A percentile compares a stretch with the other conserved stretches of the same genome.
phyloP scores from a whole-genome alignment of 2,888 invertebrate genomes.

The Synergus umbraculus region DNA sequence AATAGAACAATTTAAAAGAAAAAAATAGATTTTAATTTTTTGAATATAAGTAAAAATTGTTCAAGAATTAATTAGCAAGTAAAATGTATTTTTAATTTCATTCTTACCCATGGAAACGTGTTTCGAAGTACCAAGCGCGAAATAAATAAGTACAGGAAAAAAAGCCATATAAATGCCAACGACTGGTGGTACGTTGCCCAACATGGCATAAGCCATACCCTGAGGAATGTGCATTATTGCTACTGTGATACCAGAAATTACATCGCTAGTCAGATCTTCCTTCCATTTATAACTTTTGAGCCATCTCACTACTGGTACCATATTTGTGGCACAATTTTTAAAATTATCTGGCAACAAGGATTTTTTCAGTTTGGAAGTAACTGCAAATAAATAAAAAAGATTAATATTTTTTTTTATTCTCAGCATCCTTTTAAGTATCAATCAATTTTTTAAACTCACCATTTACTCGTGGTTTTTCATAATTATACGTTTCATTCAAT shows the following conservation, averaged over 20 bases:
- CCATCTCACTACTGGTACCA: constrained; percentile 82
- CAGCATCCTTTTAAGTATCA: constrained; percentile 45
- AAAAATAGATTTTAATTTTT: background rate
- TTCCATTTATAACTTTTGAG: constrained; percentile 82
- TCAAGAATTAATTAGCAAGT: background rate
- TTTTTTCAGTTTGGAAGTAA: constrained; percentile 49
- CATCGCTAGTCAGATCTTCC: constrained; percentile 83
- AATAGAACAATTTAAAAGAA: background rate
- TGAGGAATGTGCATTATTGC: constrained; percentile 93
- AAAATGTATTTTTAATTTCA: background rate
- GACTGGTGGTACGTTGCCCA: constrained; percentile 79
- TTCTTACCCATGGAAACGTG: constrained; percentile 84
- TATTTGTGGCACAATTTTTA: constrained; percentile 62
- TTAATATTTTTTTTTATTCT: background rate
- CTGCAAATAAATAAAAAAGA: constrained; percentile 50
- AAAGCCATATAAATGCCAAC: constrained; percentile 81
- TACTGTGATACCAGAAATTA: constrained; percentile 90
- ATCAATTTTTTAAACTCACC: constrained; percentile 71
- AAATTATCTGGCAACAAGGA: constrained; percentile 60
- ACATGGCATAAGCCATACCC: constrained; percentile 81
- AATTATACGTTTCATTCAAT: constrained; percentile 77
- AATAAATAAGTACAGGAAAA: constrained; percentile 81
- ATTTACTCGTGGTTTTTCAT: constrained; percentile 76
- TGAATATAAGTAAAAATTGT: background rate
- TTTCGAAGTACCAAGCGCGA: constrained; percentile 83